phyloP scores from a whole-genome alignment of 2,797 vertebrate genomes.

The Remorina albescens region DNA sequence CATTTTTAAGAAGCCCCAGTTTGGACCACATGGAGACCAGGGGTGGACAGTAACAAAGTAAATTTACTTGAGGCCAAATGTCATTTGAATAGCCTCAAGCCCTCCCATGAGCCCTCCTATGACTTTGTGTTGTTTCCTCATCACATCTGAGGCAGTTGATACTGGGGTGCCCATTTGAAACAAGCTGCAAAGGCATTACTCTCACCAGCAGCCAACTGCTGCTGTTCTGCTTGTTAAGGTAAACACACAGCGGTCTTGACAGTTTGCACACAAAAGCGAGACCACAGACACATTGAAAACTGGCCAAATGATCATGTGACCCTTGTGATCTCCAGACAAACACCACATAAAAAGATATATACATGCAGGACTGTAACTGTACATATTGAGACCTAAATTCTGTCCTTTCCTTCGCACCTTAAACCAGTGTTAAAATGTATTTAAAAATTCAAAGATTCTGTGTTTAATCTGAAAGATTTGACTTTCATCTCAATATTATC shows the following conservation, averaged over 20 bases:
- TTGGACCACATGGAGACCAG: constrained; percentile 4
- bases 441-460: neutral
- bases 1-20: neutral
- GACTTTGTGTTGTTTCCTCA: neutral
- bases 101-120: too few relatives aligned
- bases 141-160: neutral
- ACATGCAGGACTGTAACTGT: neutral
- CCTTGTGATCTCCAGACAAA: neutral
- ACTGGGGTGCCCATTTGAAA: neutral
- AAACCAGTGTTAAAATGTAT: neutral
- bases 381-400: too few relatives aligned
- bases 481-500: neutral
- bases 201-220: neutral
- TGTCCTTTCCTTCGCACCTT: neutral
- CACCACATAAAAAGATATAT: neutral
- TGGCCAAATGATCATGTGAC: neutral
- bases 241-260: neutral
- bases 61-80: too few relatives aligned
- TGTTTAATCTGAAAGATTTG: neutral
- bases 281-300: neutral
- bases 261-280: neutral
- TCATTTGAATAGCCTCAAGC: too few relatives aligned
- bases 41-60: too few relatives aligned
- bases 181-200: neutral
- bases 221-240: neutral